Evolutionary conservation across 1,140 invertebrate genomes (phyloP), one percentile per base, ranked within the genome.

Genomic region (Drosophila littoralis): DNA sequence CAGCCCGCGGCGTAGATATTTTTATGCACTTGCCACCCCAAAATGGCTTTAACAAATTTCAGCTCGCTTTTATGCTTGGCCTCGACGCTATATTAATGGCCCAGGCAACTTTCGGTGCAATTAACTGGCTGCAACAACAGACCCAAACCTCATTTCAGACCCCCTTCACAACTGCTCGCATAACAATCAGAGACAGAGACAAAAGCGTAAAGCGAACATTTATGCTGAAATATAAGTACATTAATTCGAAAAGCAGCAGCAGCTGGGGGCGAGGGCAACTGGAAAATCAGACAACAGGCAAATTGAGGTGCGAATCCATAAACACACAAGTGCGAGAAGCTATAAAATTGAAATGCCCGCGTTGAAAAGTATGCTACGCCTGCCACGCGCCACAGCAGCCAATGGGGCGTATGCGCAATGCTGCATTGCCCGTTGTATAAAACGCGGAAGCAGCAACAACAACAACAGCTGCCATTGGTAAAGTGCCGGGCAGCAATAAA

Each of bases 291-390:
- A 90, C 85, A 89, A 90, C 74, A 81, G 77, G 74, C 84, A 84
- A 89, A 89, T 89, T 90, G 88, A 89, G 84, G 84, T 89, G 84
- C 85, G 84, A 89, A 89, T 89, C 85, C 81, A 89, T 89, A 89
- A 89, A 89, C 84, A 89, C 84, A 89, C 84, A 89, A 89, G 85
- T 89, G 84, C 66, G 80, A 73, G 70, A 89, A 84, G 84, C 80
- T 73, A 89, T 89, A 84, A 89, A 79, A 77, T 68, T 73, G 61
- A 77, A 89, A 89, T 75, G 84, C 64, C 64, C 50, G 61, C 76
- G 46, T 46, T 38, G 58, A 60, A 58, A 64, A 75, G 78, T 75
- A 59, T 69, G 70, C 77, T 58, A 71, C 50, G 71, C 32, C 64
- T 68, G 58, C 33, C 42, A 59, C 59, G 22, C 71, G 50, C 67